Conservation (phyloP, 2,797 vertebrate genomes). For the Acropternis orthonyx region DNA sequence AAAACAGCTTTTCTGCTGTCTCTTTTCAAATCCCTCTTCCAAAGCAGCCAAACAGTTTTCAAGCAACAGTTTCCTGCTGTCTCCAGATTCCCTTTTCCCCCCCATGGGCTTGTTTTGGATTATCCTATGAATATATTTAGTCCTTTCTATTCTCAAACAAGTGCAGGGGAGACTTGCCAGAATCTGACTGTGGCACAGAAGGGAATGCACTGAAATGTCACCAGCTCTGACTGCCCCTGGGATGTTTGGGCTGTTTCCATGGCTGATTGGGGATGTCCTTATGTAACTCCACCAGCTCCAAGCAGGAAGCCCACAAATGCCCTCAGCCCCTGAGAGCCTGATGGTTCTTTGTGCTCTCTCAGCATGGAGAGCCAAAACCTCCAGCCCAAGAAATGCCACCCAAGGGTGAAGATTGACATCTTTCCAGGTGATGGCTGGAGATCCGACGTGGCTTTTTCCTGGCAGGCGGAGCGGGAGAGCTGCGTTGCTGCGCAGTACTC, state of each 20-base stretch:
- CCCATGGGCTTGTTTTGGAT: background rate
- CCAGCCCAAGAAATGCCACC: background rate
- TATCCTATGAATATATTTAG: background rate
- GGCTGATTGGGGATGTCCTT: background rate
- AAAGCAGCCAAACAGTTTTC: background rate
- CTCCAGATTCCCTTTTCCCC: background rate
- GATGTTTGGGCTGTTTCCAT: background rate
- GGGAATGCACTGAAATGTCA: background rate
- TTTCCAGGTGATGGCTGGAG: rapidly evolving
- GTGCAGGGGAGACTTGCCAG: background rate
- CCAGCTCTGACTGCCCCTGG: background rate
- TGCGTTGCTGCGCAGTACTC: constrained; percentile 43
- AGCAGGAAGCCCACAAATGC: rapidly evolving
- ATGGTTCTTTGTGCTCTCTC: background rate
- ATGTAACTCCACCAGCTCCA: background rate
- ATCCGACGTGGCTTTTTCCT: background rate
- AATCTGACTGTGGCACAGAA: background rate
- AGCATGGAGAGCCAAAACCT: rapidly evolving
- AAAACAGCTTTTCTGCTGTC: background rate
- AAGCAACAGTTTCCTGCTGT: background rate
- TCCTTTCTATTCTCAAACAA: background rate
- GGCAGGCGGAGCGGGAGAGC: constrained; percentile 75
- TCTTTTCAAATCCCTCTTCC: background rate
- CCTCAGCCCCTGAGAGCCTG: background rate
- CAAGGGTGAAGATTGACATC: background rate